A percentile compares a stretch with the other conserved stretches of the same genome.
phyloP scores from a whole-genome alignment of 2,797 vertebrate genomes.

The Anabas testudineus region DNA sequence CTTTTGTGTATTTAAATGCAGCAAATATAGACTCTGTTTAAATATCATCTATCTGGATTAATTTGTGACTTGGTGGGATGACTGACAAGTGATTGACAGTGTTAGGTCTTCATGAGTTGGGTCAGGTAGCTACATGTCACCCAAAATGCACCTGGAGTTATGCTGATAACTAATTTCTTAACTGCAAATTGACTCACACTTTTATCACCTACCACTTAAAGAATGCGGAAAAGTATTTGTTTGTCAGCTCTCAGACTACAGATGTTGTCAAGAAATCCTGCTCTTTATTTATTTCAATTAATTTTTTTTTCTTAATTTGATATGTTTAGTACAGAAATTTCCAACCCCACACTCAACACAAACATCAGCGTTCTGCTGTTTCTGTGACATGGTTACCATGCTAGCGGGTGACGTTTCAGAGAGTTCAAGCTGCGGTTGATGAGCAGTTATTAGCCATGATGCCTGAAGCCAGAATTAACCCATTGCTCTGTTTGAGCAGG shows the following conservation, averaged over 20 bases:
- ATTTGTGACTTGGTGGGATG: slow-evolving; percentile 32
- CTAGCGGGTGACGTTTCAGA: slow-evolving; percentile 58
- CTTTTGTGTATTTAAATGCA: slow-evolving; percentile 43
- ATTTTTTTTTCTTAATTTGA: slow-evolving; percentile 11
- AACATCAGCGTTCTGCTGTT: slow-evolving; percentile 26
- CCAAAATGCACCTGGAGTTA: slow-evolving; percentile 43
- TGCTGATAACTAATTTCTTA: slow-evolving; percentile 64
- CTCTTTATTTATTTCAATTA: slow-evolving; percentile 2
- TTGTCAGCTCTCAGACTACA: slow-evolving; percentile 8
- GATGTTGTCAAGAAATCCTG: slow-evolving; percentile 9
- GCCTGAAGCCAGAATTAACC: slow-evolving; percentile 85
- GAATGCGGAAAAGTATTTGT: slow-evolving; percentile 42
- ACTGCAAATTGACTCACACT: slow-evolving; percentile 63
- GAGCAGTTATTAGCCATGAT: slow-evolving; percentile 80
- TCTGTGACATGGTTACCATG: slow-evolving; percentile 55
- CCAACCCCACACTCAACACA: not conserved
- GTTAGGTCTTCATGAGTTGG: slow-evolving; percentile 44
- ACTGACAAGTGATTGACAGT: slow-evolving; percentile 71
- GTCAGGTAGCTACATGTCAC: slow-evolving; percentile 66
- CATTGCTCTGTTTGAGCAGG: slow-evolving; percentile 85
- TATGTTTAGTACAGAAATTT: not conserved
- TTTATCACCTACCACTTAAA: slow-evolving; percentile 34
- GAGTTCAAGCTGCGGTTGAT: slow-evolving; percentile 85
- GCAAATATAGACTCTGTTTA: slow-evolving; percentile 1
- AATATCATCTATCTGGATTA: slow-evolving; percentile 46